A percentile compares a stretch with the other conserved stretches of the same genome.
phyloP scores from a whole-genome alignment of 2,888 invertebrate species.

The Drosophila atripex region DNA sequence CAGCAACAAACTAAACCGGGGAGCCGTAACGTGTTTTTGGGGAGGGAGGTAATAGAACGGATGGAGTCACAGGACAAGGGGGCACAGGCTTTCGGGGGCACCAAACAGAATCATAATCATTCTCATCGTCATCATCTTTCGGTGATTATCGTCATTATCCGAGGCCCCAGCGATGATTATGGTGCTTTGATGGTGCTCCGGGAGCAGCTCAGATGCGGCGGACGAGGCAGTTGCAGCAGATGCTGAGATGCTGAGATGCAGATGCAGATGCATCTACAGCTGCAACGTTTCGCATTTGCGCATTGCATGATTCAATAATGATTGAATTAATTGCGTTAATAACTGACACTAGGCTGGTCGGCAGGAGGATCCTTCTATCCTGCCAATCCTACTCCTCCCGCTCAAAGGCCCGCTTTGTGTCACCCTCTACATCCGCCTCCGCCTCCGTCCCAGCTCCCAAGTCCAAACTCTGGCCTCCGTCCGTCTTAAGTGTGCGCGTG shows the following conservation, averaged over 20 bases:
- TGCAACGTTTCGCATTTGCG: slow-evolving; percentile 72
- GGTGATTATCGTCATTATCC: slow-evolving; percentile 56
- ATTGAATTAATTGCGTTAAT: slow-evolving; percentile 84
- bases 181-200: slow-evolving; percentile 63
- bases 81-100: slow-evolving; percentile 1
- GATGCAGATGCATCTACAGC: slow-evolving; percentile 35
- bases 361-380: slow-evolving; percentile 15
- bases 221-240: slow-evolving; percentile 3
- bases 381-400: slow-evolving; percentile 12
- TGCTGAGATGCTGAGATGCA: slow-evolving; percentile 15
- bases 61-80: background rate
- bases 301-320: slow-evolving; percentile 83
- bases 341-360: slow-evolving; percentile 81
- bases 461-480: background rate
- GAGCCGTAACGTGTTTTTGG: slow-evolving; percentile 1
- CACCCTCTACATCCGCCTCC: slow-evolving; percentile 47
- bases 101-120: slow-evolving; percentile 41
- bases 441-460: too few species aligned
- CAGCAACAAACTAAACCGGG: slow-evolving; percentile 39
- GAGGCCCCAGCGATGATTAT: slow-evolving; percentile 52
- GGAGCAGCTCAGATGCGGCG: slow-evolving; percentile 9
- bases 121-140: slow-evolving; percentile 44
- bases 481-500: slow-evolving; percentile 69
- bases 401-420: slow-evolving; percentile 57
- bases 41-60: slow-evolving; percentile 8